Evolutionary conservation across 2,113 vertebrate genomes (phyloP), one percentile per base, ranked within the genome.

Genomic region (Cyprinodon tularosa): DNA sequence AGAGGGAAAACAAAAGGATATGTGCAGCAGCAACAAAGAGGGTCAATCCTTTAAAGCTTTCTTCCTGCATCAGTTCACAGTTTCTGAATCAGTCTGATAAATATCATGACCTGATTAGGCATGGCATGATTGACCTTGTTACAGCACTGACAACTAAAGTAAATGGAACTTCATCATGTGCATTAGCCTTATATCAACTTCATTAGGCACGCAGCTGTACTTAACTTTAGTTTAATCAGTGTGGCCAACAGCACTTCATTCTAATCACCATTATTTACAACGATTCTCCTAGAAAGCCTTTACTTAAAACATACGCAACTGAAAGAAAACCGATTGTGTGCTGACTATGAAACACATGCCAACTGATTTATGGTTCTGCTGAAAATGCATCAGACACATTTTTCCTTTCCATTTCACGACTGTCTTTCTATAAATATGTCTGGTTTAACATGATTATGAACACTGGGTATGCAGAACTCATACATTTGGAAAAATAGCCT

Each of bases 291-390:
- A 37, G 62, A 85, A 78, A 65, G 20, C 62, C 47, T 69, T 44
- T 36, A 62, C 74, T 79, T 62, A 63, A 78, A 79, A 65, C 20
- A 8, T 66, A 14, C 20, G 64, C 66, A 65, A 71, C 0, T 65
- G 39, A 38, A 64, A 67, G 44, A 65, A 66, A 53, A 47, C 17
- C 67, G 67, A 66, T 64, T 62, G 73, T 68, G 53, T 45, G 40
- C 67, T 65, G 47, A 62, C 68, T 71, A 72, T 85, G 71, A 88
- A 87, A 90, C 82, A 64, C 84, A 86, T 85, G 77, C 72, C 50
- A 85, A 83, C 60, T 84, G 70, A 88, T 90, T 90, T 80, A 90
- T 65, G 39, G 66, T 77, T 69, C 64, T 29, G 64, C 64, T 90
- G 80, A 78, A 78, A 86, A 81, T 37, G n/a, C 73, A 87, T 88